Evolutionary conservation across 2,888 invertebrate genomes (phyloP).

Genomic region (Pomacea canaliculata): DNA sequence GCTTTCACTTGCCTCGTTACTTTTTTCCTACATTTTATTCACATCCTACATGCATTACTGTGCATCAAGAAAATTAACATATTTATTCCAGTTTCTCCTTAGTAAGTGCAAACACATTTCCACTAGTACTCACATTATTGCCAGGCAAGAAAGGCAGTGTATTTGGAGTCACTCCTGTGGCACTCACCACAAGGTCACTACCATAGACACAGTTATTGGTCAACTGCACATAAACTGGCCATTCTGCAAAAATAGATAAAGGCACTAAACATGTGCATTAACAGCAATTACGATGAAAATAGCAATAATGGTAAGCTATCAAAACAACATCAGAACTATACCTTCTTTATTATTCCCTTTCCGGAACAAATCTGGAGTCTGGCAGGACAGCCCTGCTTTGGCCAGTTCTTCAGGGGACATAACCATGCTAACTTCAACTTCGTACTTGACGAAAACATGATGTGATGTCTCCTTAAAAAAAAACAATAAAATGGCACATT

Average conservation of each 20-base stretch:
- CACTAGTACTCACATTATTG: conserved; percentile 34
- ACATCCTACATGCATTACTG: too few species aligned
- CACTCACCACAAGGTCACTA: conserved; percentile 94
- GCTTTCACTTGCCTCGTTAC: too few species aligned
- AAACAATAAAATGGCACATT: not conserved
- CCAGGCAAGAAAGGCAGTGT: conserved; percentile 53
- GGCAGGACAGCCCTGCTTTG: not conserved
- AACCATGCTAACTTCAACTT: conserved; percentile 68
- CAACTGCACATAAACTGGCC: conserved; percentile 81
- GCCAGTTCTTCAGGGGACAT: conserved; percentile 53
- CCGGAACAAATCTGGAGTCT: not conserved
- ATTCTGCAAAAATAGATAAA: conserved; percentile 57
- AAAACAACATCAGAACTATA: too few species aligned
- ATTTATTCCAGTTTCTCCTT: too few species aligned
- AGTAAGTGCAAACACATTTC: too few species aligned
- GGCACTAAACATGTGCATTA: not conserved
- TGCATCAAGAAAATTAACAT: too few species aligned
- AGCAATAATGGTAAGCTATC: too few species aligned
- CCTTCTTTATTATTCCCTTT: not conserved
- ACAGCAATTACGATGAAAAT: not conserved
- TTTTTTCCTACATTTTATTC: too few species aligned
- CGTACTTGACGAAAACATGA: conserved; percentile 68
- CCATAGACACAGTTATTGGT: conserved; percentile 80
- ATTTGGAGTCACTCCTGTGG: conserved; percentile 86
- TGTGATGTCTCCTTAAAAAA: conserved; percentile 44